Evolutionary conservation across 2,113 vertebrate genomes (phyloP).

Genomic region (Dinomys branickii): DNA sequence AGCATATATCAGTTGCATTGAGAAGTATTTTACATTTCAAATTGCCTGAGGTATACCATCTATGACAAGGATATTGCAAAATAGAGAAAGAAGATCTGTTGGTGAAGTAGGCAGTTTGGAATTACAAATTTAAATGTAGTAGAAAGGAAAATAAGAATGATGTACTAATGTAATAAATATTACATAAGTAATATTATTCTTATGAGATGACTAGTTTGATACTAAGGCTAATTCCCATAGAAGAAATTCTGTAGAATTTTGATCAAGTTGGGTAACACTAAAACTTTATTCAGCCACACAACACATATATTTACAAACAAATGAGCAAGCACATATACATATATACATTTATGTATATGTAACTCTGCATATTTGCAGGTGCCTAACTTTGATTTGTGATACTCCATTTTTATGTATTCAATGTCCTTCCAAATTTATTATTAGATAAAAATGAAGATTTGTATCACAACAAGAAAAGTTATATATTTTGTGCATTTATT

Average conservation of each 20-base stretch:
- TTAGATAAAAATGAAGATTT: background rate
- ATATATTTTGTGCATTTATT: background rate
- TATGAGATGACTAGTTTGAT: background rate
- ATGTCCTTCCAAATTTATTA: no score
- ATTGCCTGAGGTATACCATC: background rate
- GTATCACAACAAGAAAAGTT: background rate
- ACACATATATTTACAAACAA: fast-evolving
- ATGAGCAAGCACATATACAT: background rate
- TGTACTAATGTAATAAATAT: no score
- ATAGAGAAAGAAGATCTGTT: background rate
- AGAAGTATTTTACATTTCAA: background rate
- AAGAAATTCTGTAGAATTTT: background rate
- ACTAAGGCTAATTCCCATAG: background rate
- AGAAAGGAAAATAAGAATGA: background rate
- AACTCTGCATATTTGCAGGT: background rate
- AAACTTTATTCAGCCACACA: background rate
- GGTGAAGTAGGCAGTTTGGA: background rate
- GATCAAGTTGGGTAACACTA: background rate
- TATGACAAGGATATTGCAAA: background rate
- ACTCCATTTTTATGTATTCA: background rate
- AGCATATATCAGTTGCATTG: background rate
- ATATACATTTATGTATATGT: background rate
- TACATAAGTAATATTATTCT: background rate
- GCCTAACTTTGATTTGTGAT: background rate
- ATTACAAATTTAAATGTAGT: background rate